Evolutionary conservation across 2,797 vertebrate species (phyloP), one percentile per base, ranked within the genome.

Genomic region (Anomalospiza imberbis): DNA sequence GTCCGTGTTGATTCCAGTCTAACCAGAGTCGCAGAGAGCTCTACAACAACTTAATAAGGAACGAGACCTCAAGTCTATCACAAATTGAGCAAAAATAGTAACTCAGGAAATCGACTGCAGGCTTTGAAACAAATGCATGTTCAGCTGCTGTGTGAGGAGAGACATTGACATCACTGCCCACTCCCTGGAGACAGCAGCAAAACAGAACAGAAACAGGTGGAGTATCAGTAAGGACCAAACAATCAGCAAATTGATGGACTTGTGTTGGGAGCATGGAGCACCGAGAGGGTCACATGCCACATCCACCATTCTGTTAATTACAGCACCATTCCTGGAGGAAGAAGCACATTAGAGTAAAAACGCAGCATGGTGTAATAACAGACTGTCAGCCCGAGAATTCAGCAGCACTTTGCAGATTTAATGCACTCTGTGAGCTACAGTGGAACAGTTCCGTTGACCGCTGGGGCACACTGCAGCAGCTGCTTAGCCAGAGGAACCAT

Each of bases 21-120:
- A 85, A 93, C 72, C 91, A 61, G 68, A 87, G 88, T 13, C 89
- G 85, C 42, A 40, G 75, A 31, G 71, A 91, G 70, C 68, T 90
- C 77, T 54, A 11, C 80, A 76, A 47, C 85, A 79, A 42, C 54
- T 79, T 48, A 20, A 60, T 17, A 21, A 65, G 45, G 86, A 96
- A 57, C 6, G 19, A 68, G 72, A 75, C 61, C 78, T 94, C 65
- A 17, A 76, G 57, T 51, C 60, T 54, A 75, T n/a, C 63, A 51
- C 58, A 93, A 86, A 84, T 22, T 28, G 42, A 89, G 77, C 74
- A 82, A 62, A 86, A 91, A 72, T 6, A 81, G 71, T 15, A 17
- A 29, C 66, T 60, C 29, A 73, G 82, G 58, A 91, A 91, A 89
- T 34, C 15, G 36, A 67, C 6, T 47, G 73, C 88, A 94, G 84